Conservation (phyloP, 2,113 vertebrate species). For the Ictidomys tridecemlineatus region DNA sequence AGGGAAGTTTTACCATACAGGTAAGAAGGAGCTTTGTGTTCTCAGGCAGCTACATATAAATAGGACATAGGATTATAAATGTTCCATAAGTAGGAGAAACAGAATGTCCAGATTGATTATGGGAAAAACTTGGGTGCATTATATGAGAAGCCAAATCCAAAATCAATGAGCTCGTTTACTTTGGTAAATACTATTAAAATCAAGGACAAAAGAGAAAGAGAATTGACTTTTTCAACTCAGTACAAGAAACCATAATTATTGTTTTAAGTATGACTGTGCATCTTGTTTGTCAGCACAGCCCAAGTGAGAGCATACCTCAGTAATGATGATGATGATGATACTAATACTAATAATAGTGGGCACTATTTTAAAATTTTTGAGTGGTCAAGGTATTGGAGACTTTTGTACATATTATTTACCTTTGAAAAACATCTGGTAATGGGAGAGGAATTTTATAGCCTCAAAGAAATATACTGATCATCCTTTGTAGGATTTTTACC, state of each 20-base stretch:
- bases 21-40: slow-evolving; percentile 88
- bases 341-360: neutral
- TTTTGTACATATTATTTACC: neutral
- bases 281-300: neutral
- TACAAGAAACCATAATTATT: neutral
- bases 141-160: slow-evolving; percentile 1
- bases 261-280: neutral
- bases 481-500: neutral
- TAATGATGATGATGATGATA: rapidly evolving
- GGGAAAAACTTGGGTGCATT: neutral
- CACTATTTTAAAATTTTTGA: neutral
- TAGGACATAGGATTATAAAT: slow-evolving; percentile 71
- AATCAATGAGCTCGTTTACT: neutral
- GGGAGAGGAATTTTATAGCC: neutral
- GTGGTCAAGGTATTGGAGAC: neutral
- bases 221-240: neutral
- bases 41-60: slow-evolving; percentile 83
- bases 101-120: neutral
- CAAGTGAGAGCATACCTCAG: neutral
- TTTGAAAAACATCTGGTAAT: neutral
- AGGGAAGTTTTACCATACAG: slow-evolving; percentile 95
- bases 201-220: neutral
- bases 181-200: slow-evolving; percentile 9
- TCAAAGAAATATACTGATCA: neutral
- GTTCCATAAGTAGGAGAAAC: slow-evolving; percentile 29